phyloP scores from a whole-genome alignment of 2,888 invertebrate species.

The Marasmarcha lunaedactyla region DNA sequence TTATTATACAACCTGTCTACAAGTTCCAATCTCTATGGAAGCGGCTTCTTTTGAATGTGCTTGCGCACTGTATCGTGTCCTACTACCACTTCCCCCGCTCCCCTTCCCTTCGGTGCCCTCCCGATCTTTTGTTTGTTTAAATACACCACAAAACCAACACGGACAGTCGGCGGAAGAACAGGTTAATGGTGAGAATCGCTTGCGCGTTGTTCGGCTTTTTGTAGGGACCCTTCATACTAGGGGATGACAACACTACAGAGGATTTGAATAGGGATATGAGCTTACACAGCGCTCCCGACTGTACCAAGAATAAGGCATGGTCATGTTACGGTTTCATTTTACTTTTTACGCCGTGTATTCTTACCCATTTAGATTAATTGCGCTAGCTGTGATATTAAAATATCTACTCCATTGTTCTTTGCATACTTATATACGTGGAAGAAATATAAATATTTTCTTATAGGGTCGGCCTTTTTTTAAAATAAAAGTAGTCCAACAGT shows the following conservation, averaged over 20 bases:
- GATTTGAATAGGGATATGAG: slow-evolving; percentile 36
- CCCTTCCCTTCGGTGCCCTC: slow-evolving; percentile 26
- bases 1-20: no score
- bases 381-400: slow-evolving; percentile 2
- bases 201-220: no score
- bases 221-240: no score
- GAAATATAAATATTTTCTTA: no score
- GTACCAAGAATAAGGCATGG: slow-evolving; percentile 16
- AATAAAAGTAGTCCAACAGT: no score
- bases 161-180: no score
- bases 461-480: no score
- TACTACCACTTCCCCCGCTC: slow-evolving; percentile 19
- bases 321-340: slow-evolving; percentile 25
- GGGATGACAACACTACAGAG: no score
- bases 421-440: no score
- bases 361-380: slow-evolving; percentile 1
- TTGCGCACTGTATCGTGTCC: slow-evolving; percentile 40
- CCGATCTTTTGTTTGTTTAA: slow-evolving; percentile 59
- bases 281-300: slow-evolving; percentile 1
- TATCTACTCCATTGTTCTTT: slow-evolving; percentile 3
- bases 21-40: no score
- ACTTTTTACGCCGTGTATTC: slow-evolving; percentile 14
- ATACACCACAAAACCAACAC: slow-evolving; percentile 50
- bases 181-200: no score
- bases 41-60: slow-evolving; percentile 57